Evolutionary conservation across 30 jellyfish, hydroid and myxozoan species (phyloP).

Genomic region (Sanderia malayensis): DNA sequence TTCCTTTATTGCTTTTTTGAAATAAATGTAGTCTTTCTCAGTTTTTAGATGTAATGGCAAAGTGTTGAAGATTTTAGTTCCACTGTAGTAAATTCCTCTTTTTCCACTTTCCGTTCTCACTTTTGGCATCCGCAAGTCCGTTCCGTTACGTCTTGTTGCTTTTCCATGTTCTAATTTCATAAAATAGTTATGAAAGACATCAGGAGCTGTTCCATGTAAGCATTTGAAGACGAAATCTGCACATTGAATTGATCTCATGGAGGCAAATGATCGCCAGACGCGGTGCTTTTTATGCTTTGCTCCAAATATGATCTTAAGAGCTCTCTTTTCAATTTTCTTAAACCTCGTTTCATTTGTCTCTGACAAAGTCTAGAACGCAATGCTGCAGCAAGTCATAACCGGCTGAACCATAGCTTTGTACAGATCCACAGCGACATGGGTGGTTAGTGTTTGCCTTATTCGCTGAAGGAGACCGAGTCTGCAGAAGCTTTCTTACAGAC

Average conservation of each 20-base stretch:
- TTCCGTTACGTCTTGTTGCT: constrained; percentile 45
- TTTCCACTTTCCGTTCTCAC: constrained; percentile 48
- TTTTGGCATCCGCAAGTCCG: constrained; percentile 54
- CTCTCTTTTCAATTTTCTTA: constrained; percentile 52
- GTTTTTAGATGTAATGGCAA: constrained; percentile 24
- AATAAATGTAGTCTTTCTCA: constrained; percentile 4
- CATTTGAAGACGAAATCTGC: constrained; percentile 36
- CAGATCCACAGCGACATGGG: constrained; percentile 38
- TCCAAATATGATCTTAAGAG: constrained; percentile 48
- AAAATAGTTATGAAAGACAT: constrained; percentile 40
- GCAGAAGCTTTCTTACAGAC: constrained; percentile 32
- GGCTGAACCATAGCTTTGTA: too few relatives aligned
- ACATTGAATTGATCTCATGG: constrained; percentile 31
- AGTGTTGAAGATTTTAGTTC: constrained; percentile 41
- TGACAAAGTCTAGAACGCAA: constrained; percentile 37
- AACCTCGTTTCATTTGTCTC: constrained; percentile 42
- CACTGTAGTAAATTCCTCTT: constrained; percentile 43
- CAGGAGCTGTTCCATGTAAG: constrained; percentile 54
- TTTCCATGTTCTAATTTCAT: constrained; percentile 40
- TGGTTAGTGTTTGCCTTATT: constrained; percentile 39
- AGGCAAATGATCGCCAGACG: constrained; percentile 33
- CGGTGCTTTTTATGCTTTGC: constrained; percentile 11
- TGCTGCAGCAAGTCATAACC: constrained; percentile 24
- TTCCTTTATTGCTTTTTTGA: constrained; percentile 6
- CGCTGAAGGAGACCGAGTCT: constrained; percentile 47